Conservation (phyloP, 2,797 vertebrate genomes). For the Crocodylus rhombifer region DNA sequence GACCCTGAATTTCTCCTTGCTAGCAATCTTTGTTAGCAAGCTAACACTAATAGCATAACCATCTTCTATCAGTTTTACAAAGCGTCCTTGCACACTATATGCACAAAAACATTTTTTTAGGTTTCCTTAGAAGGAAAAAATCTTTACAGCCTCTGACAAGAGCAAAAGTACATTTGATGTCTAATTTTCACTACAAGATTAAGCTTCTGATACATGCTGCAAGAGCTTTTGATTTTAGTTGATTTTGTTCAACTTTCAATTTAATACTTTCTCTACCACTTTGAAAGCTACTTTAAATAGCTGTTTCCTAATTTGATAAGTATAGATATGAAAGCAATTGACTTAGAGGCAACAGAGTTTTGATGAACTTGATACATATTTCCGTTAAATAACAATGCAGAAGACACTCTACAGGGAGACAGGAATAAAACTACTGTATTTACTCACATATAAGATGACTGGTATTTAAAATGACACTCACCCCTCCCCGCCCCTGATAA, state of each 20-base stretch:
- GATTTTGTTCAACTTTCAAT: not conserved
- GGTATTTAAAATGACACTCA: too few species aligned
- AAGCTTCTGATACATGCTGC: not conserved
- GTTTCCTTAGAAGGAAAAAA: not conserved
- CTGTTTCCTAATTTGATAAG: not conserved
- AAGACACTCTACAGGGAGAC: too few species aligned
- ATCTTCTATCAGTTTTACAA: not conserved
- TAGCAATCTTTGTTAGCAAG: not conserved
- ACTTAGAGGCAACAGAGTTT: not conserved
- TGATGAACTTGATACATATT: not conserved
- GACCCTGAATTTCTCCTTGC: not conserved
- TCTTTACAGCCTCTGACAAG: not conserved
- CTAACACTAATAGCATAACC: not conserved
- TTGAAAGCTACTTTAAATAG: constrained; percentile 21
- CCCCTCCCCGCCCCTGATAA: too few species aligned
- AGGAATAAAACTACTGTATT: not conserved
- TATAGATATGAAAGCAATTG: not conserved
- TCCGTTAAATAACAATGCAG: not conserved
- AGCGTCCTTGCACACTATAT: not conserved
- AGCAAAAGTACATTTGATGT: not conserved
- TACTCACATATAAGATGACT: not conserved
- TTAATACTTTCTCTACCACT: not conserved
- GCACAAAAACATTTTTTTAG: not conserved
- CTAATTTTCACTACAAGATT: not conserved
- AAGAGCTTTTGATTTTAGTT: rapidly evolving